Percentiles rank a stretch among this genome's conserved stretches.
Conservation (phyloP, 2,797 vertebrate species). For the Percopsis omiscomaycus region DNA sequence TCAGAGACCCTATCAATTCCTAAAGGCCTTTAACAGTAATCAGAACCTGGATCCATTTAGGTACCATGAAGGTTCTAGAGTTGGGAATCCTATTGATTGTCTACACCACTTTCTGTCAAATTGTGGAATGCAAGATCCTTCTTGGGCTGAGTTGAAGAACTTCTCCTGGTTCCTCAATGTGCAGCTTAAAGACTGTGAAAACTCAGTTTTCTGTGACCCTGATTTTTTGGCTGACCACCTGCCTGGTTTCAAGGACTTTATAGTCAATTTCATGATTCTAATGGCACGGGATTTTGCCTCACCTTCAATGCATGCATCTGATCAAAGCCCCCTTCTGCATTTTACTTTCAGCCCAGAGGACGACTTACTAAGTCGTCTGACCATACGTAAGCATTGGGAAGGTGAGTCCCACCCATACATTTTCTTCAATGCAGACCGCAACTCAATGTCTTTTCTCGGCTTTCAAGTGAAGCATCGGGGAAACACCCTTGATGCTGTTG, state of each 20-base stretch:
- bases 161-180: constrained; percentile 81
- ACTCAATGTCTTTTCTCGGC: constrained; percentile 82
- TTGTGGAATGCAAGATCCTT: constrained; percentile 75
- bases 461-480: constrained; percentile 64
- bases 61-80: constrained; percentile 47
- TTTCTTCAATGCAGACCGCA: constrained; percentile 79
- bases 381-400: constrained; percentile 77
- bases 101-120: constrained; percentile 67
- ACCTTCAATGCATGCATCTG: constrained; percentile 74
- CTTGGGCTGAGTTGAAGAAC: constrained; percentile 82
- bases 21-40: constrained; percentile 55
- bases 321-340: constrained; percentile 63
- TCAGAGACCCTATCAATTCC: constrained; percentile 81
- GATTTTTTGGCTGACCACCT: constrained; percentile 65
- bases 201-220: constrained; percentile 78
- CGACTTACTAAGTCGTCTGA: constrained; percentile 55
- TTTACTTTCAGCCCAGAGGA: constrained; percentile 27
- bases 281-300: constrained; percentile 83
- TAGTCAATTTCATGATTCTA: constrained; percentile 81
- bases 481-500: constrained; percentile 63
- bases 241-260: constrained; percentile 77
- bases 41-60: constrained; percentile 70
- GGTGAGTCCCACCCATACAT: constrained; percentile 80
- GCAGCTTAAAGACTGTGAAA: constrained; percentile 79
- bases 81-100: constrained; percentile 67